These are phyloP conservation scores for Kradibia gibbosae DNA, from an alignment of 1,140 invertebrate species.

Conservation along the genomic window DNA sequence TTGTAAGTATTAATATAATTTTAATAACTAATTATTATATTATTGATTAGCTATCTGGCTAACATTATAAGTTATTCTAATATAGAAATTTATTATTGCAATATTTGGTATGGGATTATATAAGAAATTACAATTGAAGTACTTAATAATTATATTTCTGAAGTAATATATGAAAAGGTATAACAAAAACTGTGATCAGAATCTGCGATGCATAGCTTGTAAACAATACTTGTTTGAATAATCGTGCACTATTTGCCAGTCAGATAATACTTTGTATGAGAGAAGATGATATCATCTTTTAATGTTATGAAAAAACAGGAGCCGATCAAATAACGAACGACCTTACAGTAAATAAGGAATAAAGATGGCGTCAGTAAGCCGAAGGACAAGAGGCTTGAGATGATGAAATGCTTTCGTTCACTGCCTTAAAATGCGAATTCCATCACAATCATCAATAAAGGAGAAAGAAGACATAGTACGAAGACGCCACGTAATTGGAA, in stretches of 20 bases:
- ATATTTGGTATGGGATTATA: too few relatives aligned
- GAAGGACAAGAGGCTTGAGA: background rate
- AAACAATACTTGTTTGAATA: background rate
- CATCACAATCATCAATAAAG: background rate
- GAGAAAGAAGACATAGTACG: background rate
- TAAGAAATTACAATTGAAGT: too few relatives aligned
- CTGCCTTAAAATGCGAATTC: background rate
- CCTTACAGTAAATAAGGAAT: background rate
- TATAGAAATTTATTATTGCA: too few relatives aligned
- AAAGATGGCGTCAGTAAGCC: background rate
- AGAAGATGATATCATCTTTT: too few relatives aligned
- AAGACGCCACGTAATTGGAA: background rate
- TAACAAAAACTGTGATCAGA: background rate
- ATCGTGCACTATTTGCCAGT: background rate
- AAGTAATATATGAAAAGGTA: too few relatives aligned
- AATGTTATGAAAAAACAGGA: too few relatives aligned
- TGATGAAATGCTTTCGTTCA: background rate
- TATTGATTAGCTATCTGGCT: too few relatives aligned
- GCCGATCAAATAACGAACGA: background rate
- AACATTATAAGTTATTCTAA: too few relatives aligned
- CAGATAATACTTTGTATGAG: background rate
- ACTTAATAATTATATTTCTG: too few relatives aligned
- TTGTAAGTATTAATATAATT: too few relatives aligned
- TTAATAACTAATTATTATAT: too few relatives aligned
- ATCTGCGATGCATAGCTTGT: background rate